Base-by-base conservation (phyloP, 2,797 vertebrate species). In the Clarias fuscus region DNA sequence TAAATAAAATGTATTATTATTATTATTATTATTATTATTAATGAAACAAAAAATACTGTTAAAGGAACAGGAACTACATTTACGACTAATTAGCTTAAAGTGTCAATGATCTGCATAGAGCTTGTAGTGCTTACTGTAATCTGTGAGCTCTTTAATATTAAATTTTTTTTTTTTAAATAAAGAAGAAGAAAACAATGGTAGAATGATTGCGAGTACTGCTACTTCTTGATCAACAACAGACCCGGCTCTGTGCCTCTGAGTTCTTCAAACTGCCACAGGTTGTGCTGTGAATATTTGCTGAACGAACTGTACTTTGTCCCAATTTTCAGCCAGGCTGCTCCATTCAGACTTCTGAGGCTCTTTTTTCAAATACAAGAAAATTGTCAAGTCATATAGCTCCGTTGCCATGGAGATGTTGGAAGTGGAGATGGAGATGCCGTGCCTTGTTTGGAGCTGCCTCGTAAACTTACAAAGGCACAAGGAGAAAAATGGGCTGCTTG, bases 401-500 rank as follows among this genome's bases (percentile, higher is more conserved):
- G 94, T 95, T 94, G 91, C 93, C 94, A 95, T 94, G 93, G 95
- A 91, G 92, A 95, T 92, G 30, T 88, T 89, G 86, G 85, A 87
- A 88, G 87, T 80, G 62, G 70, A 61, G 70, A 84, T 84, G 73
- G 65, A 87, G 75, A 71, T 86, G 81, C 90, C 89, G 82, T 91
- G 91, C 88, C 90, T 91, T 88, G 65, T 82, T 89, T 70, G 85
- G 77, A 64, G 82, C 85, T 89, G 90, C 91, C 89, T 92, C 88
- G 89, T 87, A 87, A 89, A 88, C 83, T 77, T 70, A 89, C 88
- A 87, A 82, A 90, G 70, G 86, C 85, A 88, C 68, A 76, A 70
- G 71, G 88, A 84, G 80, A 83, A 85, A 59, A 88, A 90, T 61
- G 33, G 72, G 81, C 72, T 76, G 81, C 88, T 91, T 88, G 86